Conservation (phyloP, 2,113 vertebrate genomes). For the Spermophilus dauricus region DNA sequence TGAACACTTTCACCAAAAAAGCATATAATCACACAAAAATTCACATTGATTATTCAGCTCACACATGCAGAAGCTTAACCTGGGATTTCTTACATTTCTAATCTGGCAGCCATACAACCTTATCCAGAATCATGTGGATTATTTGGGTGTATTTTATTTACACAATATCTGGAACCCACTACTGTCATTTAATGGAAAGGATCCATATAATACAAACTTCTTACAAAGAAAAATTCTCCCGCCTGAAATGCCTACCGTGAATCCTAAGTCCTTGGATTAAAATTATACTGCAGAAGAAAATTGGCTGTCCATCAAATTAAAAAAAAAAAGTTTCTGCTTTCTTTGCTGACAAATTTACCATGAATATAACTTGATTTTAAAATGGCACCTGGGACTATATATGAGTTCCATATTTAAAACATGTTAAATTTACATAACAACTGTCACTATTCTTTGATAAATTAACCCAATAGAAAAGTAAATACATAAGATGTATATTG, state of each 20-base stretch:
- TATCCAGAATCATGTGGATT: background rate
- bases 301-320: conserved; percentile 40
- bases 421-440: conserved; percentile 45
- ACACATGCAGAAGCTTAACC: background rate
- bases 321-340: conserved; percentile 11
- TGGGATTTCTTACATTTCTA: background rate
- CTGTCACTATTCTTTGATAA: conserved; percentile 48
- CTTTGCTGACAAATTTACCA: conserved; percentile 48
- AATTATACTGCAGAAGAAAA: conserved; percentile 30
- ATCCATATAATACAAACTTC: background rate
- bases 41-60: background rate
- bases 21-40: background rate
- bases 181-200: background rate
- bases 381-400: conserved; percentile 29
- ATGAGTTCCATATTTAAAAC: conserved; percentile 55
- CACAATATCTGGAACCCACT: background rate
- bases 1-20: conserved; percentile 39
- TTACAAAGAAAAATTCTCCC: background rate
- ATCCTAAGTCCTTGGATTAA: conserved; percentile 21
- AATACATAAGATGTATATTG: conserved; percentile 34
- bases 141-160: conserved; percentile 41
- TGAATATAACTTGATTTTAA: conserved; percentile 62
- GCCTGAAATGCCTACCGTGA: background rate
- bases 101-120: background rate
- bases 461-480: conserved; percentile 51